Evolutionary conservation across 2,113 vertebrate species (phyloP), one percentile per base, ranked within the genome.

Genomic region (Catharus fuscescens): DNA sequence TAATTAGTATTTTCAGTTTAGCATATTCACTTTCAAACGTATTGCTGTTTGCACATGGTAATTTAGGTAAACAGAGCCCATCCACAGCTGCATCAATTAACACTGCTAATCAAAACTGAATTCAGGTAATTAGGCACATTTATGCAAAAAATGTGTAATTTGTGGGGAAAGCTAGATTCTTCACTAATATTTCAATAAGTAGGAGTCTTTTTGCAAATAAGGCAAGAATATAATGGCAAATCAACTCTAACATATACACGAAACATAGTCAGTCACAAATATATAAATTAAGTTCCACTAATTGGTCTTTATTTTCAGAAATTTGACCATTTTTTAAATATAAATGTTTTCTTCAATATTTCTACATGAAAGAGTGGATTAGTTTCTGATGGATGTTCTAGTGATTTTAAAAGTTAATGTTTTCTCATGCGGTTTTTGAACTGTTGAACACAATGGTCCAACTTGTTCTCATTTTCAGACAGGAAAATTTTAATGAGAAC

Each of bases 61-160:
- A 98, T 98, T 98, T 98, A 98, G 97, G 98, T 98, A 98, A 98
- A 98, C 98, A 98, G 98, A 98, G 98, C 98, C 96, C 95, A 98
- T 98, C 98, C 98, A 97, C 98, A 98, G 98, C 98, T 98, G 98
- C 98, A 98, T 98, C 98, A 98, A 98, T 98, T 98, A 98, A 98
- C 98, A 98, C 97, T 98, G 98, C 98, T 98, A 98, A 98, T 98
- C 98, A 98, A 98, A 98, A 98, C 98, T 98, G 98, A 98, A 98
- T 98, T 98, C 98, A 98, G 98, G 98, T 98, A 98, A 98, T 98
- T 98, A 98, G 98, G 97, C 98, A 97, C 97, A 98, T 98, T 98
- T 98, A 98, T 98, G 98, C 98, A 97, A 98, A 98, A 98, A 98
- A 96, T 98, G 95, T 98, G 96, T 98, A 98, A 98, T 98, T 98